Evolutionary conservation across 2,113 vertebrate genomes (phyloP).

Genomic region (Dasyurus viverrinus): DNA sequence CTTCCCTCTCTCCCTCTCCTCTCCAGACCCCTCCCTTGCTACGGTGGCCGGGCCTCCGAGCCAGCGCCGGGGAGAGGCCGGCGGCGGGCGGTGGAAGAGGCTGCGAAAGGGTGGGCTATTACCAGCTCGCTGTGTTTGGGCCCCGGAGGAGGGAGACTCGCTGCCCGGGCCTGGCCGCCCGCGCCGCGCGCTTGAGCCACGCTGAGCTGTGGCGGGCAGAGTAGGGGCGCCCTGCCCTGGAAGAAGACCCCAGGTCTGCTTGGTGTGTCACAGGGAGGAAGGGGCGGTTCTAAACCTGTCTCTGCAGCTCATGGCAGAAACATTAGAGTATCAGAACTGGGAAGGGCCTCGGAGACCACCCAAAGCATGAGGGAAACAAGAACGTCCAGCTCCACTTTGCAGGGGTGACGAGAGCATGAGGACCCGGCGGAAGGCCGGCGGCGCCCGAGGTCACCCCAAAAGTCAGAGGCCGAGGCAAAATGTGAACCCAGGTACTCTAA

Average conservation of each 20-base stretch:
- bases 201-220: not conserved
- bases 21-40: not conserved
- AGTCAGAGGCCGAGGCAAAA: not conserved
- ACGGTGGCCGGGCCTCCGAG: too few species aligned
- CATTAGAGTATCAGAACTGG: not conserved
- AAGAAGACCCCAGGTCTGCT: not conserved
- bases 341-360: not conserved
- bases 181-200: not conserved
- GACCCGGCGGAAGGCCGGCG: not conserved
- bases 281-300: slow-evolving; percentile 13
- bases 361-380: not conserved
- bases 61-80: too few species aligned
- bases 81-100: not conserved
- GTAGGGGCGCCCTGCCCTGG: slow-evolving; percentile 11
- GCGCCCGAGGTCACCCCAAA: not conserved
- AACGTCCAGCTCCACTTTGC: not conserved
- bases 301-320: not conserved
- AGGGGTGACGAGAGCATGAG: not conserved
- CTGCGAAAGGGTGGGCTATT: not conserved
- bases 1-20: not conserved
- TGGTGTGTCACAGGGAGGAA: not conserved
- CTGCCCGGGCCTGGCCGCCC: not conserved
- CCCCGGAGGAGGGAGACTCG: slow-evolving; percentile 28
- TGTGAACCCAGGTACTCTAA: not conserved
- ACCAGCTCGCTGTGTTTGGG: slow-evolving; percentile 52